Evolutionary conservation across 2,113 vertebrate genomes (phyloP).

Genomic region (Stigmatopora argus): DNA sequence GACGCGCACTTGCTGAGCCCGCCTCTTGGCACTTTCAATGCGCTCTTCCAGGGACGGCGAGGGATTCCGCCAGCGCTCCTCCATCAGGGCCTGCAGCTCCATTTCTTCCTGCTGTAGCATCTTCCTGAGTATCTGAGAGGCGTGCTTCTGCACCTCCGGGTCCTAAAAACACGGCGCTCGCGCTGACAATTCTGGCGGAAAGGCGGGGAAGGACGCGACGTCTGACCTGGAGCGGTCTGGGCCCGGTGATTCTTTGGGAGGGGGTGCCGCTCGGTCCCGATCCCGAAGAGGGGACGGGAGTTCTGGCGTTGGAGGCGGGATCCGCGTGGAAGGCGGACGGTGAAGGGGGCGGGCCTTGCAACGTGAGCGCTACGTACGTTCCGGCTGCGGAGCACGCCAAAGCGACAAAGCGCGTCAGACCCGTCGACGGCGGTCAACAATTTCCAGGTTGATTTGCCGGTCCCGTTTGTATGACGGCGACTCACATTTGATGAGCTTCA

Average conservation of each 20-base stretch:
- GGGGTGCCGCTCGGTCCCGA: constrained; percentile 70
- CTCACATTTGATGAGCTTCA: constrained; percentile 96
- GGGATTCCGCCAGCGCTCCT: constrained; percentile 74
- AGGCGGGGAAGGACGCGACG: too few species aligned
- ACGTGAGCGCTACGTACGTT: constrained; percentile 83
- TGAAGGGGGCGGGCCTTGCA: constrained; percentile 79
- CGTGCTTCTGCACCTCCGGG: constrained; percentile 85
- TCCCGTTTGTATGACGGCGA: constrained; percentile 7
- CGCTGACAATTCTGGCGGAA: background rate
- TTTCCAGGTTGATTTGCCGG: too few species aligned
- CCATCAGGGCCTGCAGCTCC: constrained; percentile 82
- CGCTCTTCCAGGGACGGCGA: constrained; percentile 75
- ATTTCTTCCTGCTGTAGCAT: constrained; percentile 91
- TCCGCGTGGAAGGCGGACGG: constrained; percentile 49
- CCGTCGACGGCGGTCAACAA: too few species aligned
- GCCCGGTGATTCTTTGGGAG: constrained; percentile 81
- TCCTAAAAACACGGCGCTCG: constrained; percentile 64
- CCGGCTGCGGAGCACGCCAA: constrained; percentile 72
- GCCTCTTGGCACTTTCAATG: constrained; percentile 80
- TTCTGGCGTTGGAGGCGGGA: constrained; percentile 58
- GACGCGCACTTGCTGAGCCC: constrained; percentile 80
- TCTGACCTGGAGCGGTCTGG: constrained; percentile 81
- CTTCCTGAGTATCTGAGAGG: constrained; percentile 84
- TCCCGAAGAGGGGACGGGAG: constrained; percentile 60
- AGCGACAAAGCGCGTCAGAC: background rate